Percentiles rank a stretch among this genome's conserved stretches.
Evolutionary conservation across 2,113 vertebrate species (phyloP).

Genomic region (Epinephelus lanceolatus): DNA sequence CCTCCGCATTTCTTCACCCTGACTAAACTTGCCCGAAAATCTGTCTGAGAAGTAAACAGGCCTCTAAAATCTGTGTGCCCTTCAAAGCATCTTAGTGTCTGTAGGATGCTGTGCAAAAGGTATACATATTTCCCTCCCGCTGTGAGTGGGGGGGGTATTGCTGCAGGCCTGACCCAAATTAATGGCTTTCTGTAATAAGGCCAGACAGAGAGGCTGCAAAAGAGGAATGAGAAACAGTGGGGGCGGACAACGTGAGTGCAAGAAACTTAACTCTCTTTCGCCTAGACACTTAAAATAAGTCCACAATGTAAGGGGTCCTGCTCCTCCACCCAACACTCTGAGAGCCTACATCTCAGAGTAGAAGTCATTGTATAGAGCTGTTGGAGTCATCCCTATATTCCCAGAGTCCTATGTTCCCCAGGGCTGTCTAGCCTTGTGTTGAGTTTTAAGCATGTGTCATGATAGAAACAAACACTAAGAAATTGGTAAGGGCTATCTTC

Average conservation of each 20-base stretch:
- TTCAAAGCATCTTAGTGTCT: conserved; percentile 43
- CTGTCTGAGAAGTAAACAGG: conserved; percentile 17
- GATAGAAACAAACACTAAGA: too few species aligned
- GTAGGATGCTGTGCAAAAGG: conserved; percentile 54
- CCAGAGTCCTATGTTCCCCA: too few species aligned
- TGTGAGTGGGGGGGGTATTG: conserved; percentile 53
- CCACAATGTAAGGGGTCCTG: conserved; percentile 44
- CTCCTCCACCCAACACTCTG: conserved; percentile 56
- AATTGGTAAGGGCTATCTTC: too few species aligned
- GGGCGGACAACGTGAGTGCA: conserved; percentile 62
- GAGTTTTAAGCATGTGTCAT: too few species aligned
- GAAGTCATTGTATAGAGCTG: neutral
- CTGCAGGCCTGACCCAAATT: conserved; percentile 77
- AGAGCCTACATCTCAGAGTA: neutral
- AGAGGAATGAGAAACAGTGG: conserved; percentile 66
- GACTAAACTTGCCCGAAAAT: conserved; percentile 13
- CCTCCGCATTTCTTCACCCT: neutral
- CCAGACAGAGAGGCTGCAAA: conserved; percentile 70
- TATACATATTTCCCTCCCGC: conserved; percentile 36
- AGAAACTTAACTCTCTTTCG: conserved; percentile 69
- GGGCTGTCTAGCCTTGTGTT: too few species aligned
- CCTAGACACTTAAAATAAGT: conserved; percentile 65
- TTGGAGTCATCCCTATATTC: too few species aligned
- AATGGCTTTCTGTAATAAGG: conserved; percentile 70
- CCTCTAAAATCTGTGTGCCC: conserved; percentile 30